Evolutionary conservation across 2,888 invertebrate genomes (phyloP), one percentile per base, ranked within the genome.

Genomic region (Tenthredo livida): DNA sequence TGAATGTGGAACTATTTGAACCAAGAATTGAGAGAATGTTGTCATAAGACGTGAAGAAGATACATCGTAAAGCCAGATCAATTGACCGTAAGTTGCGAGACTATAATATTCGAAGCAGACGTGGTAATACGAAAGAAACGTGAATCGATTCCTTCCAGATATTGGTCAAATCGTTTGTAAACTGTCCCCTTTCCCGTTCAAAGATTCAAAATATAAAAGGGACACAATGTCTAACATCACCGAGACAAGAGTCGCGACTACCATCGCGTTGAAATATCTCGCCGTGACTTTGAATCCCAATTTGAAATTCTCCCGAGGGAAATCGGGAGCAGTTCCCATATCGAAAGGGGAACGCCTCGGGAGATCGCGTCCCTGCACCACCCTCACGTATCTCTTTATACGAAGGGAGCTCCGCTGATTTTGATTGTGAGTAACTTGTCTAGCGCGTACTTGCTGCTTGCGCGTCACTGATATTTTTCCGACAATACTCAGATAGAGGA

Each of bases 271-370:
- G 77, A 75, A 75, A 77, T 77, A 77, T 77, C 77, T 77, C 47
- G 33, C 54, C 54, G 77, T 77, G 50, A 77, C 54, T 77, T 77
- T 33, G 77, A 77, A 29, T 77, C 77, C 77, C 77, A 77, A 77
- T 77, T 77, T 77, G 10, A 54, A 77, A 77, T 77, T 33, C 77
- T 77, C 77, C 77, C 77, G 9, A 77, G 77, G 77, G 77, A 77
- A 77, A 77, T 77, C 77, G 29, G 50, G 25, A 77, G 77, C 77
- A 77, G 77, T 77, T 77, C 54, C 77, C 29, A 77, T 73, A 73
- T 77, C 77, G 77, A 47, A 77, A 50, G 15, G 47, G 54, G 77
- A 15, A 25, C 43, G 54, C 54, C 54, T 77, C 33, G 6, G 33
- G 77, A 77, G 77, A 77, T 77, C 50, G 54, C 17, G 25, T 54